phyloP scores from a whole-genome alignment of 2,888 invertebrate genomes.

The Ashinkailepas kermadecensis region DNA sequence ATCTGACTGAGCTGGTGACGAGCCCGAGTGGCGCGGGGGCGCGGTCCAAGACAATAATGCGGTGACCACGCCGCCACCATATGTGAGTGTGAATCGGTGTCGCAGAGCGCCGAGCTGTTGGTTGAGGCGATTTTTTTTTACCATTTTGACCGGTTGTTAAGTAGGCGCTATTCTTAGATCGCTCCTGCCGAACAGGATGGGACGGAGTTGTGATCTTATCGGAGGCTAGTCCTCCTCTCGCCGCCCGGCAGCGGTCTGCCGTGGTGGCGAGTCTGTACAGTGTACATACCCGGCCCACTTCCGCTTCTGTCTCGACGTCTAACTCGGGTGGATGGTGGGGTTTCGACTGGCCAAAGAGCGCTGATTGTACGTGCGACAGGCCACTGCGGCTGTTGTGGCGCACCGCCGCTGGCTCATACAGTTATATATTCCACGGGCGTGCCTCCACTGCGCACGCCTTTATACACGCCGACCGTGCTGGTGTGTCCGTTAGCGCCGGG shows the following conservation, averaged over 20 bases:
- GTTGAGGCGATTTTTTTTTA: background rate
- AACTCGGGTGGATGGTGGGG: background rate
- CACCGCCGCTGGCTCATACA: background rate
- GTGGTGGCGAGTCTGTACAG: no score
- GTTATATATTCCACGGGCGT: background rate
- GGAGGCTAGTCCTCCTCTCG: no score
- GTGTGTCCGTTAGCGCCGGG: background rate
- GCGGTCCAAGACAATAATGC: no score
- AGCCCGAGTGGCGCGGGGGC: constrained; percentile 23
- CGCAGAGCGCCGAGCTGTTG: no score
- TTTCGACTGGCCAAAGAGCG: constrained; percentile 12
- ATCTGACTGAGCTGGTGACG: no score
- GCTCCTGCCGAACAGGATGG: background rate
- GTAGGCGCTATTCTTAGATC: background rate
- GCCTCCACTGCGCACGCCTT: background rate
- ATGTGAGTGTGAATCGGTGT: no score
- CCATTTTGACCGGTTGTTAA: constrained; percentile 8
- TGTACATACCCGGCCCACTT: background rate
- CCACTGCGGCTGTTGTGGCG: background rate
- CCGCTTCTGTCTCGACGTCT: background rate
- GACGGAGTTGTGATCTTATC: no score
- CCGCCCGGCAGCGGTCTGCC: no score
- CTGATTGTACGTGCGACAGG: background rate
- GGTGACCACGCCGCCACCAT: no score
- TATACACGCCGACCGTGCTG: background rate